Percentiles rank a stretch among this genome's conserved stretches.
Evolutionary conservation across 2,113 vertebrate genomes (phyloP).

Genomic region (Mobula birostris): DNA sequence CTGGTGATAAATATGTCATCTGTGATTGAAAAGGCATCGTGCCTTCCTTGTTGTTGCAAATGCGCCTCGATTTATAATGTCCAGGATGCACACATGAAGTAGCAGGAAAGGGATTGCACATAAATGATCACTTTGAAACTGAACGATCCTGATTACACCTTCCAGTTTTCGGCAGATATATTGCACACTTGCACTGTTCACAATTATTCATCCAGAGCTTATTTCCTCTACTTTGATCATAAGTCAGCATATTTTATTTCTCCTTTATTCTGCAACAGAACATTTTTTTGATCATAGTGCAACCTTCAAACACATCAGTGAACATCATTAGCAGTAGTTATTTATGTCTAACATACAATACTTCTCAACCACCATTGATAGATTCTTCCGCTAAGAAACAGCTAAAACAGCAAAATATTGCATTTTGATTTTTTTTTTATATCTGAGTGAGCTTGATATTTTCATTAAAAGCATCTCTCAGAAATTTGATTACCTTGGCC

Average conservation of each 20-base stretch:
- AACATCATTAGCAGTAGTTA: not conserved
- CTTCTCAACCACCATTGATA: not conserved
- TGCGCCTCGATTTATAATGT: too few species aligned
- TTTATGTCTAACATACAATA: not conserved
- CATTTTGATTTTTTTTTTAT: not conserved
- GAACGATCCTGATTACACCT: not conserved
- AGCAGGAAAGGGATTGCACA: not conserved
- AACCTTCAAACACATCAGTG: not conserved
- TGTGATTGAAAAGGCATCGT: not conserved
- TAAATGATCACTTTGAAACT: not conserved
- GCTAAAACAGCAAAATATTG: slow-evolving; percentile 22
- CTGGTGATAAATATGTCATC: too few species aligned
- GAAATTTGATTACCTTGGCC: too few species aligned
- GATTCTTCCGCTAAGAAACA: not conserved
- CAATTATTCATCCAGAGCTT: not conserved
- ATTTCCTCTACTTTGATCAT: not conserved
- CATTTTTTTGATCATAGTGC: not conserved
- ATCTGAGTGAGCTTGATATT: not conserved
- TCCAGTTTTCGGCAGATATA: not conserved
- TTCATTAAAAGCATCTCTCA: not conserved
- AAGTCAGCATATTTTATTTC: not conserved
- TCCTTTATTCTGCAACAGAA: not conserved
- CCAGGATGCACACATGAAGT: not conserved
- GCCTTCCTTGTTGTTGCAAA: too few species aligned
- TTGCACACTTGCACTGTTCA: not conserved